These are phyloP conservation scores for Nysson spinosus DNA, from an alignment of 2,888 invertebrate species.

Conservation along the genomic window DNA sequence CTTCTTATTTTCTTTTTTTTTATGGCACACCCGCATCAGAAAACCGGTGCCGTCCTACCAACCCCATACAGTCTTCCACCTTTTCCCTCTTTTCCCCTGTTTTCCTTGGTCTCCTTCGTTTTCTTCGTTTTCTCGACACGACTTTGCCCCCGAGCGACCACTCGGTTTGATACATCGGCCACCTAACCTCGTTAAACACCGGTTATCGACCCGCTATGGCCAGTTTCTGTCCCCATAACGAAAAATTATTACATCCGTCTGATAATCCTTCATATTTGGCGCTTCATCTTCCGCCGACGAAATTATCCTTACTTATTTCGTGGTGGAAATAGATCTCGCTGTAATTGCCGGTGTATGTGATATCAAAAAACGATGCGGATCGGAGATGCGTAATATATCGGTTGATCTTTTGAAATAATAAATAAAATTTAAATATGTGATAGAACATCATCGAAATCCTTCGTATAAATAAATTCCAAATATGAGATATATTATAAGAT, in stretches of 20 bases:
- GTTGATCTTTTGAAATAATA: no score
- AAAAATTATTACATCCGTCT: conserved; percentile 43
- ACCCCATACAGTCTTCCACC: conserved; percentile 19
- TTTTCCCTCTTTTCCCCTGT: no score
- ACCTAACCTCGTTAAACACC: conserved; percentile 58
- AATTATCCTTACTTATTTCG: no score
- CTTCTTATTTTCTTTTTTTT: conserved; percentile 48
- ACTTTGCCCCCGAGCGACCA: conserved; percentile 57
- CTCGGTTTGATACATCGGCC: conserved; percentile 60
- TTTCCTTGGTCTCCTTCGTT: conserved; percentile 23
- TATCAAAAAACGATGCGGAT: no score
- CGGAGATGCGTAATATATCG: no score
- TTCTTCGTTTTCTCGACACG: conserved; percentile 53
- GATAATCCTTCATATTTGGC: background rate
- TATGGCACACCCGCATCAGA: conserved; percentile 31
- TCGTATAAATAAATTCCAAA: no score
- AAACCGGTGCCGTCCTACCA: conserved; percentile 36
- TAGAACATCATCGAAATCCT: no score
- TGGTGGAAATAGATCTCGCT: no score
- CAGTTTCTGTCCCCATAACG: conserved; percentile 35
- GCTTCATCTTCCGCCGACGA: no score
- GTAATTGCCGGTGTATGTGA: no score
- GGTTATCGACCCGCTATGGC: conserved; percentile 57
- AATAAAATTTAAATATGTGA: no score
- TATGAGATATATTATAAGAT: no score